Evolutionary conservation across 2,113 vertebrate genomes (phyloP).

Genomic region (Diadophis punctatus): DNA sequence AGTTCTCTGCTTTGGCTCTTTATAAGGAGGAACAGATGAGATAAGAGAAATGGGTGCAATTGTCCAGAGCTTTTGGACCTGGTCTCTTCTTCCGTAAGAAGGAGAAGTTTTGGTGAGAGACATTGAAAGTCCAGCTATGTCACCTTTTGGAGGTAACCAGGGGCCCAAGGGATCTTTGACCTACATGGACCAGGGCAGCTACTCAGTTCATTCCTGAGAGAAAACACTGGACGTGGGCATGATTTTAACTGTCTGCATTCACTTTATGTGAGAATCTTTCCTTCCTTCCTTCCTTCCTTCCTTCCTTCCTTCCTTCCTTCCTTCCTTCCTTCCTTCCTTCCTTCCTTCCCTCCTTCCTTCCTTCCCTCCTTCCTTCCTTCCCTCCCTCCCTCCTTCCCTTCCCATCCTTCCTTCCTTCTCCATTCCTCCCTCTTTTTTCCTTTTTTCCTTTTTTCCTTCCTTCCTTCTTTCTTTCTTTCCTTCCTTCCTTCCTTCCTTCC

Average conservation of each 20-base stretch:
- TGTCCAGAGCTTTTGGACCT: not conserved
- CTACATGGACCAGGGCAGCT: not conserved
- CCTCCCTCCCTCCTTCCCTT: no score
- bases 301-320: no score
- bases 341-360: accelerated
- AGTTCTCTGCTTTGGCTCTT: not conserved
- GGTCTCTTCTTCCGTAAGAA: not conserved
- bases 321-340: no score
- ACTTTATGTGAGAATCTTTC: not conserved
- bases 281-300: no score
- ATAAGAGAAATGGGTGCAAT: not conserved
- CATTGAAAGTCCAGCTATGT: not conserved
- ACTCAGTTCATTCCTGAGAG: not conserved
- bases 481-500: no score
- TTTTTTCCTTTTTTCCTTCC: no score
- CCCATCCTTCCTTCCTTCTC: no score
- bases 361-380: no score
- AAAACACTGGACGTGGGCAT: not conserved
- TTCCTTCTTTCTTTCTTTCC: no score
- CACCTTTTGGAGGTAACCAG: not conserved
- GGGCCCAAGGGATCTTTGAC: not conserved
- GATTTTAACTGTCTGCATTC: not conserved
- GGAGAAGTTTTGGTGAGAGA: not conserved
- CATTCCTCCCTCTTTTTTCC: no score
- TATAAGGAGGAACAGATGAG: not conserved